Conservation (phyloP, 2,797 vertebrate species). For the Buphagus erythrorhynchus region DNA sequence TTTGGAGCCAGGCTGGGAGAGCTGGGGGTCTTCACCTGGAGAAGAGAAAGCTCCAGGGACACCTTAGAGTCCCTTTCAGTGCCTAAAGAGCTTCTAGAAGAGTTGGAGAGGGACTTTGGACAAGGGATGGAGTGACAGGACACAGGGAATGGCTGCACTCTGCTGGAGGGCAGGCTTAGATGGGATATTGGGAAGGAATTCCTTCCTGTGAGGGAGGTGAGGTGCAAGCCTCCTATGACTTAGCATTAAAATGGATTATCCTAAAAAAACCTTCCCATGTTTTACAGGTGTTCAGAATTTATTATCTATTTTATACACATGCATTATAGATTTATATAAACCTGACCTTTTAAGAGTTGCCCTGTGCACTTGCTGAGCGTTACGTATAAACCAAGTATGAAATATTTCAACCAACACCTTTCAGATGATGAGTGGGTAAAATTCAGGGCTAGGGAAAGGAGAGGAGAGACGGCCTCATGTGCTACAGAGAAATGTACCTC, state of each 20-base stretch:
- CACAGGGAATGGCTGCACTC: neutral
- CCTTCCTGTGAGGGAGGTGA: neutral
- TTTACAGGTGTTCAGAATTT: neutral
- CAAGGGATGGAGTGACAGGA: neutral
- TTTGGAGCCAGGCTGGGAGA: neutral
- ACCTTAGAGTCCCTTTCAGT: neutral
- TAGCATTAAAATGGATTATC: neutral
- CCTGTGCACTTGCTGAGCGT: neutral
- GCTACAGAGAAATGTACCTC: neutral
- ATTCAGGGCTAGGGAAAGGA: neutral
- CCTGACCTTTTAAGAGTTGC: neutral
- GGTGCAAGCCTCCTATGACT: neutral
- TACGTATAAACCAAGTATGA: neutral
- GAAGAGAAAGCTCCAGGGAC: neutral
- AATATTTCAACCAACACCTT: neutral
- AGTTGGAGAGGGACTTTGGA: neutral
- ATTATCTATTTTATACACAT: neutral
- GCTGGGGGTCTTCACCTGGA: neutral
- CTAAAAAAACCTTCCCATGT: neutral
- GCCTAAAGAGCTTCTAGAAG: neutral
- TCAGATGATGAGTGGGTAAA: neutral
- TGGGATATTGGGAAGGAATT: neutral
- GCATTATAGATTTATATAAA: neutral
- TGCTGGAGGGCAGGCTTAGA: neutral
- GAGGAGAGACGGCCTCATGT: neutral